phyloP scores from a whole-genome alignment of 1,140 invertebrate species.

The Pinna nobilis region DNA sequence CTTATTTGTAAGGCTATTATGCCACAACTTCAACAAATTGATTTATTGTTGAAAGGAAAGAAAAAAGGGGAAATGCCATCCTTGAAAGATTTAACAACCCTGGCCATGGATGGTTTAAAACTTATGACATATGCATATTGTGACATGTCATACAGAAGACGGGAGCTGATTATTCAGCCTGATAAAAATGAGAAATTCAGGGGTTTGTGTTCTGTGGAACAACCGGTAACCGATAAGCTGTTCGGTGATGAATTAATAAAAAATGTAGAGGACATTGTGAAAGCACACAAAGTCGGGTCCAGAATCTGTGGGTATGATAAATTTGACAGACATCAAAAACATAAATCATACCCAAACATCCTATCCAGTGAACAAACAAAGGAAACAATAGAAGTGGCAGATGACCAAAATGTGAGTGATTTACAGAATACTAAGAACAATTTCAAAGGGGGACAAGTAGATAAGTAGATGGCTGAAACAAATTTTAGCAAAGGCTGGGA shows the following conservation, averaged over 20 bases:
- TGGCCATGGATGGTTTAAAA: conserved; percentile 5
- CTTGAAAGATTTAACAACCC: neutral
- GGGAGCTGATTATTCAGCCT: conserved; percentile 6
- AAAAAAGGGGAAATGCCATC: neutral
- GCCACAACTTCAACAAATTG: neutral
- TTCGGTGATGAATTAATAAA: neutral
- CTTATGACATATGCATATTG: conserved; percentile 15
- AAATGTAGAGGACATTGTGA: neutral
- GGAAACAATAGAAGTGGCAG: neutral
- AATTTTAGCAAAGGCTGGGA: neutral
- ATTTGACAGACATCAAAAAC: no score
- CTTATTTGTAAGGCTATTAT: neutral
- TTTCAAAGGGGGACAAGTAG: no score
- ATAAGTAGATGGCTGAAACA: neutral
- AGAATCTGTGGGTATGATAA: neutral
- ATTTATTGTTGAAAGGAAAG: conserved; percentile 1
- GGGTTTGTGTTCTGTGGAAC: neutral
- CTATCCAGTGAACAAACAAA: neutral
- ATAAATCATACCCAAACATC: neutral
- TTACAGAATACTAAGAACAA: neutral
- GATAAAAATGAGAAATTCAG: conserved; percentile 6
- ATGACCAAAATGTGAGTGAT: neutral
- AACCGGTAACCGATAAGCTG: neutral
- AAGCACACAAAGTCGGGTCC: neutral
- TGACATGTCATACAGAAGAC: neutral